These are phyloP conservation scores for Poecilia wingei DNA, from an alignment of 2,797 vertebrate genomes.

Conservation along the genomic window DNA sequence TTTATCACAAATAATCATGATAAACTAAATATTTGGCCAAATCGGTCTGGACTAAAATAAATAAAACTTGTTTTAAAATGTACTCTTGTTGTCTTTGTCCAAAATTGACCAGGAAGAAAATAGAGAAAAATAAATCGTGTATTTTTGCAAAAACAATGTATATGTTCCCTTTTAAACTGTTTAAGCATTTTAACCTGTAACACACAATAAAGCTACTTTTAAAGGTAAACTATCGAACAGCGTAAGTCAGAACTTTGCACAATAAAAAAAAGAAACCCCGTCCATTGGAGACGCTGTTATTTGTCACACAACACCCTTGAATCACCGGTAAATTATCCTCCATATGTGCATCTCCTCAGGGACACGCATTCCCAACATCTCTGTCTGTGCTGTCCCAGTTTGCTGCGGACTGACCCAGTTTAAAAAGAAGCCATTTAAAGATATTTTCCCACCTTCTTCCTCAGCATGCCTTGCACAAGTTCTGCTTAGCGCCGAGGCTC, in stretches of 20 bases:
- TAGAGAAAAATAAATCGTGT: not conserved
- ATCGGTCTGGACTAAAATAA: not conserved
- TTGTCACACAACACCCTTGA: slow-evolving; percentile 11
- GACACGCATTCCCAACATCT: slow-evolving; percentile 7
- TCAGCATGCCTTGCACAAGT: slow-evolving; percentile 45
- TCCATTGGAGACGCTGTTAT: not conserved
- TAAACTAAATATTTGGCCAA: not conserved
- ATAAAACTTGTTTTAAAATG: not conserved
- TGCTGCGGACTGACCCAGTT: slow-evolving; percentile 59
- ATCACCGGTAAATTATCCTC: not conserved
- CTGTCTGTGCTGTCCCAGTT: slow-evolving; percentile 40
- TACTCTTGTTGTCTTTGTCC: not conserved
- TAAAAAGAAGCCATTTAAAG: slow-evolving; percentile 18
- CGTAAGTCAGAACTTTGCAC: not conserved
- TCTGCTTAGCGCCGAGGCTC: slow-evolving; percentile 38
- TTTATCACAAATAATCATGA: not conserved
- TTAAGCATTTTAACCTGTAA: not conserved
- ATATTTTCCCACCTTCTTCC: slow-evolving; percentile 30
- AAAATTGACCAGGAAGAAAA: not conserved
- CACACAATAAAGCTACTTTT: not conserved
- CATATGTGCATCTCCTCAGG: slow-evolving; percentile 1
- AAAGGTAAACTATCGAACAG: not conserved
- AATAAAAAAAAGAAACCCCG: not conserved
- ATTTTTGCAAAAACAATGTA: not conserved
- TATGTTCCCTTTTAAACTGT: not conserved